These are phyloP conservation scores for Brenthis hecate DNA, from an alignment of 2,888 invertebrate species.

Conservation along the genomic window DNA sequence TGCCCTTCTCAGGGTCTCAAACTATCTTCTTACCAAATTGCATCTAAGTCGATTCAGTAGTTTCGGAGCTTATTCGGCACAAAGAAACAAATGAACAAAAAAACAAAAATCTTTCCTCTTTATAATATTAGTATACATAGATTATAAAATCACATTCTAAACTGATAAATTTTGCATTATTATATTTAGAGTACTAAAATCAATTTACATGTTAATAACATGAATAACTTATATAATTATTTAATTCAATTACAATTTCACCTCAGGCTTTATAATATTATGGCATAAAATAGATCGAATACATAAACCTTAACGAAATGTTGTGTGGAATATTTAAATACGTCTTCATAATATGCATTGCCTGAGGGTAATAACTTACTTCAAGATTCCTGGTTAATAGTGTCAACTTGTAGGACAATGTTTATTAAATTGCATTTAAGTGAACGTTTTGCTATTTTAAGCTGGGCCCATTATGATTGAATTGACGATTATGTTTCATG, in stretches of 20 bases:
- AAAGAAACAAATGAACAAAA: no score
- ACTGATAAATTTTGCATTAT: not conserved
- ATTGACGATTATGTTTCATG: not conserved
- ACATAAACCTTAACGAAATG: constrained; percentile 24
- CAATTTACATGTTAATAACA: not conserved
- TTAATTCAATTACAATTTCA: constrained; percentile 5
- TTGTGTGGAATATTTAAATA: constrained; percentile 25
- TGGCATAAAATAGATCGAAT: constrained; percentile 18
- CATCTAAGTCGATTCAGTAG: no score
- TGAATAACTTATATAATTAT: not conserved
- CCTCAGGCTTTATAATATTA: constrained; percentile 4
- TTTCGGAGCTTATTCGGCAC: no score
- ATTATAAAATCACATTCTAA: not conserved
- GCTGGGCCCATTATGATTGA: not conserved
- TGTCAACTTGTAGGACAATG: constrained; percentile 22
- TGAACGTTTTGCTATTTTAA: constrained; percentile 12
- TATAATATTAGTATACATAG: no score
- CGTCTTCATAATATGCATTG: constrained; percentile 29
- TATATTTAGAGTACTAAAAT: not conserved
- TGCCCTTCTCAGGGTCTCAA: no score
- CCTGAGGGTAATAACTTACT: constrained; percentile 29
- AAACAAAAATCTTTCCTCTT: no score
- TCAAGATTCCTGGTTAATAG: constrained; percentile 32
- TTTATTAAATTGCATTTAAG: constrained; percentile 25
- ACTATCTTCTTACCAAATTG: no score